A percentile compares a stretch with the other conserved stretches of the same genome.
phyloP scores from a whole-genome alignment of 2,113 vertebrate species.

The Sinocyclocheilus anophthalmus region DNA sequence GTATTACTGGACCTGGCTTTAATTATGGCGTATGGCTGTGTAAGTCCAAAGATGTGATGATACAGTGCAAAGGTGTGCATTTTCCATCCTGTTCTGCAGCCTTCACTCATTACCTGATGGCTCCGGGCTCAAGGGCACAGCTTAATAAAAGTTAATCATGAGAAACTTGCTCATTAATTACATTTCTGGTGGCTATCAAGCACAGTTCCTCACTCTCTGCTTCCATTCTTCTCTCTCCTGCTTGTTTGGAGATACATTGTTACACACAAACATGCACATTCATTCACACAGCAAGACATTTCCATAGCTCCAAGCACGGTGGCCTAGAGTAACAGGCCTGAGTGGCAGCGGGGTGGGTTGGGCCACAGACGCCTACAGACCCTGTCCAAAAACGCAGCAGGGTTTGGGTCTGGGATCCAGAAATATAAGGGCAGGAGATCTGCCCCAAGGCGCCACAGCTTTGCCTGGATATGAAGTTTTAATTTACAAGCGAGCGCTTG shows the following conservation, averaged over 20 bases:
- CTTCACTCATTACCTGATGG: slow-evolving; percentile 74
- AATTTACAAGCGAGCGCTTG: slow-evolving; percentile 53
- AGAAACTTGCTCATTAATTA: slow-evolving; percentile 83
- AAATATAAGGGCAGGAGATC: slow-evolving; percentile 52
- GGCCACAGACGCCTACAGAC: slow-evolving; percentile 56
- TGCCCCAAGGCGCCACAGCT: slow-evolving; percentile 23
- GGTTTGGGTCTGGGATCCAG: slow-evolving; percentile 65
- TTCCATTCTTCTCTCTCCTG: slow-evolving; percentile 29
- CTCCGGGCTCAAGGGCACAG: slow-evolving; percentile 75
- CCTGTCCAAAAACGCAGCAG: slow-evolving; percentile 64
- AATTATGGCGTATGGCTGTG: slow-evolving; percentile 36
- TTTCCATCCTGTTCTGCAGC: slow-evolving; percentile 48
- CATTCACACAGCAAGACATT: slow-evolving; percentile 45
- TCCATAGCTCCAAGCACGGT: slow-evolving; percentile 39
- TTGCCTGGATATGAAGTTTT: slow-evolving; percentile 45
- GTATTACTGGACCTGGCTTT: slow-evolving; percentile 41
- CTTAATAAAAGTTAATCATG: slow-evolving; percentile 82
- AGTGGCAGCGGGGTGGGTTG: slow-evolving; percentile 25
- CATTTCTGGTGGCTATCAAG: slow-evolving; percentile 66
- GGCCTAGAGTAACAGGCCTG: slow-evolving; percentile 30
- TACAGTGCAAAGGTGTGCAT: slow-evolving; percentile 31
- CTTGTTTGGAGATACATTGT: slow-evolving; percentile 16
- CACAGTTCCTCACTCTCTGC: slow-evolving; percentile 49
- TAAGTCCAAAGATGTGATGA: slow-evolving; percentile 47
- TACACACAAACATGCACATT: slow-evolving; percentile 26